A percentile compares a stretch with the other conserved stretches of the same genome.
These are phyloP conservation scores for Schizopygopsis pylzovi DNA, from an alignment of 2,797 vertebrate species.

Conservation along the genomic window DNA sequence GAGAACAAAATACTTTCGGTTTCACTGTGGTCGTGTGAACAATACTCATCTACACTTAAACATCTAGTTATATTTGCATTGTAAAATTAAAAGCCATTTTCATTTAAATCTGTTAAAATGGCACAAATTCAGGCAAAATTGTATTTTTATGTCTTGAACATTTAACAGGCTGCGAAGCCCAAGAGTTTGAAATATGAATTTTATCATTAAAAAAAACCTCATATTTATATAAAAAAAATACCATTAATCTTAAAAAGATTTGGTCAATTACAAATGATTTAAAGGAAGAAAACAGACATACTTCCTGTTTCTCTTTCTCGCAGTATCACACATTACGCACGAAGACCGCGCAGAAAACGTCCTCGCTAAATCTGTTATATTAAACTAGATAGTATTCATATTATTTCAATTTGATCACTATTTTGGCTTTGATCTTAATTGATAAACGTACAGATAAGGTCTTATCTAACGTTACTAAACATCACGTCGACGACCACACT, in stretches of 20 bases:
- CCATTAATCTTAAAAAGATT: background rate
- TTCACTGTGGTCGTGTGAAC: background rate
- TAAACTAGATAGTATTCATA: background rate
- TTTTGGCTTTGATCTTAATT: background rate
- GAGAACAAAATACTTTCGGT: background rate
- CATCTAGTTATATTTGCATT: background rate
- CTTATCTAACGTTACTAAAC: background rate
- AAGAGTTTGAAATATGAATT: background rate
- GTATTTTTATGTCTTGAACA: background rate
- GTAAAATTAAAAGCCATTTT: background rate
- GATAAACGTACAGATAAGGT: background rate
- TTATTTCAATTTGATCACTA: background rate
- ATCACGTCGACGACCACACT: background rate
- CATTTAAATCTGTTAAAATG: background rate
- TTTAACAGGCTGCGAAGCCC: background rate
- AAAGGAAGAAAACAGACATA: background rate
- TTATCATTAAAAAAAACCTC: background rate
- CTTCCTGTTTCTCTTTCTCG: slow-evolving; percentile 30
- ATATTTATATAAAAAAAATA: background rate
- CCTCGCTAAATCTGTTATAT: background rate
- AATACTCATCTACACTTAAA: background rate
- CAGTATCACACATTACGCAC: background rate
- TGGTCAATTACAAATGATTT: background rate
- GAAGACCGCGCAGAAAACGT: background rate
- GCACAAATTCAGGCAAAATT: background rate